Evolutionary conservation across 2,113 vertebrate species (phyloP).

Genomic region (Camelus bactrianus): DNA sequence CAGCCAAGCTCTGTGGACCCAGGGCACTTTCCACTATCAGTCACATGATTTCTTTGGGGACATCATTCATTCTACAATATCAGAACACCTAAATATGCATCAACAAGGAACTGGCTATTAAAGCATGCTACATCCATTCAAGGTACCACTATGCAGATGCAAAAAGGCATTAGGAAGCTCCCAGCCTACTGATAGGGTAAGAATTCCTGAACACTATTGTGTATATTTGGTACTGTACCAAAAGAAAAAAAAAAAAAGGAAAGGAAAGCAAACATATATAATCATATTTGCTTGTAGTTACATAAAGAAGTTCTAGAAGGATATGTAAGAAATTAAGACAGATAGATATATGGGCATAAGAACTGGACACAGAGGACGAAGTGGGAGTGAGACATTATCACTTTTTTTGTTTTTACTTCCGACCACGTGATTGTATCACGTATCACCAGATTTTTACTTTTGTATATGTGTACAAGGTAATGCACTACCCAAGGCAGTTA

Average conservation of each 20-base stretch:
- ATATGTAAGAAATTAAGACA: background rate
- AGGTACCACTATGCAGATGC: background rate
- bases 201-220: background rate
- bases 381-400: background rate
- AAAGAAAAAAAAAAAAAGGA: background rate
- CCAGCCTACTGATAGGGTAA: background rate
- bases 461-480: background rate
- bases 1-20: background rate
- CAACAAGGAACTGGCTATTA: background rate
- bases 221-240: background rate
- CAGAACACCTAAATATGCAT: background rate
- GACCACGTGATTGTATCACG: background rate
- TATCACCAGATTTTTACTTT: background rate
- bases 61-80: background rate
- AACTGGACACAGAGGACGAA: background rate
- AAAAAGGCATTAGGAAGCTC: background rate
- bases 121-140: background rate
- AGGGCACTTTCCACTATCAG: background rate
- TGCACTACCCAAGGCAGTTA: background rate
- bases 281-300: constrained; percentile 2
- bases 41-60: background rate
- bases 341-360: background rate
- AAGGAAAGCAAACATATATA: background rate
- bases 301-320: background rate
- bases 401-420: constrained; percentile 44